phyloP scores from a whole-genome alignment of 2,113 vertebrate genomes.

The Calyptomena viridis region DNA sequence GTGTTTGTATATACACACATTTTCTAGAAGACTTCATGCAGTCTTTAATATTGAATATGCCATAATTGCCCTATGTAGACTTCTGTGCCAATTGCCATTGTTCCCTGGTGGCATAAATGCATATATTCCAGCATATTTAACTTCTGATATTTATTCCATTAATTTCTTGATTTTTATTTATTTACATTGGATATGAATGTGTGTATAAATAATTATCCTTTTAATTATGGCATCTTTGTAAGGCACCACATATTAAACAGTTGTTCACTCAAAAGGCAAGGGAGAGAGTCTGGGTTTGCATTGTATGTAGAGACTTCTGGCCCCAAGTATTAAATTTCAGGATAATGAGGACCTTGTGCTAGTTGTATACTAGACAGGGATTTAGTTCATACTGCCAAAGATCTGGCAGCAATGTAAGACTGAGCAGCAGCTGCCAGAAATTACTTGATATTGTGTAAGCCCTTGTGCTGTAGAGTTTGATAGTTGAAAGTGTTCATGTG shows the following conservation, averaged over 20 bases:
- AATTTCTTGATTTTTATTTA: slow-evolving; percentile 40
- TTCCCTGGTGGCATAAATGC: not conserved
- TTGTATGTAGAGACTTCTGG: slow-evolving; percentile 54
- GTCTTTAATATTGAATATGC: not conserved
- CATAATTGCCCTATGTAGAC: not conserved
- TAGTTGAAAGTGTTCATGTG: not conserved
- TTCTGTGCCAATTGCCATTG: not conserved
- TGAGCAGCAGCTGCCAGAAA: slow-evolving; percentile 60
- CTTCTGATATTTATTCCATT: slow-evolving; percentile 34
- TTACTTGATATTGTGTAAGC: slow-evolving; percentile 54
- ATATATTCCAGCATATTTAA: not conserved
- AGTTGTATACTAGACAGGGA: slow-evolving; percentile 37
- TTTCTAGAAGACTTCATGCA: not conserved
- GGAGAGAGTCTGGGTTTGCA: slow-evolving; percentile 52
- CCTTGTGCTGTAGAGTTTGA: slow-evolving; percentile 36
- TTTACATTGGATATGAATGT: slow-evolving; percentile 16
- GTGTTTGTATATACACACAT: not conserved
- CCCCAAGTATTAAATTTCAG: slow-evolving; percentile 48
- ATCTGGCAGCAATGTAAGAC: slow-evolving; percentile 30
- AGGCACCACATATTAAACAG: not conserved
- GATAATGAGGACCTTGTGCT: slow-evolving; percentile 67
- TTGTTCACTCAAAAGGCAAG: slow-evolving; percentile 49
- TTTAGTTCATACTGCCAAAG: slow-evolving; percentile 46
- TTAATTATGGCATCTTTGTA: slow-evolving; percentile 54
- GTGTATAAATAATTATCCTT: slow-evolving; percentile 14